Evolutionary conservation across 2,797 vertebrate genomes (phyloP).

Genomic region (Leuciscus waleckii): DNA sequence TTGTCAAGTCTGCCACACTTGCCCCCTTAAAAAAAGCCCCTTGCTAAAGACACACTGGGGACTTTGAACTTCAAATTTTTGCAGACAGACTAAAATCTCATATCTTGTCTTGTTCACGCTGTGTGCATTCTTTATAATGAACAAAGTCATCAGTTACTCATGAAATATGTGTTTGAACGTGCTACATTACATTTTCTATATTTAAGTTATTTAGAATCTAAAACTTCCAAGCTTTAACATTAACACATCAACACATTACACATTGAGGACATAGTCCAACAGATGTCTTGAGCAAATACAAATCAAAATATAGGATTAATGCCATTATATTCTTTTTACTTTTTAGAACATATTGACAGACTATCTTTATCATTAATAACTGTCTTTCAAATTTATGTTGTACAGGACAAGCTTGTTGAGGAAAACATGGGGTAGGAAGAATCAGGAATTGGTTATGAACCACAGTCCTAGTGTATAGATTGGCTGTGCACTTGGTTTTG

Average conservation of each 20-base stretch:
- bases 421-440: too few species aligned
- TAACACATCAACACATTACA: not conserved
- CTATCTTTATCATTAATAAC: not conserved
- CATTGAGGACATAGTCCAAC: not conserved
- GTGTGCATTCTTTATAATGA: too few species aligned
- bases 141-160: not conserved
- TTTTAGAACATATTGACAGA: not conserved
- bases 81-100: too few species aligned
- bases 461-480: too few species aligned
- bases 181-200: not conserved
- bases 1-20: too few species aligned
- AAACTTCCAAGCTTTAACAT: not conserved
- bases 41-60: too few species aligned
- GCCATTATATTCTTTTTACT: not conserved
- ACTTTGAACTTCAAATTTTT: too few species aligned
- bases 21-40: too few species aligned
- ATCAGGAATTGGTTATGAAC: too few species aligned
- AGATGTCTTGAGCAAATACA: not conserved
- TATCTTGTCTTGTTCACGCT: too few species aligned
- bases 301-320: not conserved
- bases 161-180: not conserved
- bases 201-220: not conserved
- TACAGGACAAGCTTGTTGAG: not conserved
- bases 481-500: too few species aligned
- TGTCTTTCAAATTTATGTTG: too few species aligned